Evolutionary conservation across 2,888 invertebrate species (phyloP), one percentile per base, ranked within the genome.

Genomic region (Dione vanillae): DNA sequence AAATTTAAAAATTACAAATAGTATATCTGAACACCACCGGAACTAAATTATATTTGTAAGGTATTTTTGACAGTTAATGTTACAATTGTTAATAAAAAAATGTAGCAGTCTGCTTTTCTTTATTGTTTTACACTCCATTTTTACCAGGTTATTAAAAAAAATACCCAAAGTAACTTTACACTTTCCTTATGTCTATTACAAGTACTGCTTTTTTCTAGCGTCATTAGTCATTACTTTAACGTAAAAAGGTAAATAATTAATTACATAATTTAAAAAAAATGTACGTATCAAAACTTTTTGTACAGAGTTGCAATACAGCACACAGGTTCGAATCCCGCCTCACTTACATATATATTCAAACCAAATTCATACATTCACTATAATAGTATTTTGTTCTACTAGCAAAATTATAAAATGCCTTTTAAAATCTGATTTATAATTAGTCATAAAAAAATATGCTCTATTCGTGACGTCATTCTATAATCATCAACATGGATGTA

Each of bases 51-150:
- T 8, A 58, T 67, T n/a, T 65, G 65, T 66, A 19, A 73, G 12
- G 77, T 80, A 76, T 82, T 78, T 74, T 69, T 65, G 41, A 69
- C 47, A 51, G 47, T 70, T 51, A 67, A 65, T 58, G 65, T 68
- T 68, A 71, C 12, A 61, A 65, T 71, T 71, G 73, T 73, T 71
- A 73, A 73, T 73, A 73, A 71, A 73, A 73, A 71, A 27, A 56
- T 69, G 65, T 71, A 71, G 71, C 49, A 10, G n/a, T 61, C 35
- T 35, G n/a, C 14, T 41, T 20, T 45, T 0, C 20, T 64, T 59
- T 65, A 41, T 69, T 27, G 19, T 16, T 70, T 37, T 1, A n/a
- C 19, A n/a, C 10, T 14, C 9, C 11, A 19, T 16, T 12, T n/a
- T 19, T 6, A 27, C 5, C 27, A 5, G 27, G 16, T 37, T 37